Evolutionary conservation across 2,888 invertebrate genomes (phyloP).

Genomic region (Rutpela maculata): DNA sequence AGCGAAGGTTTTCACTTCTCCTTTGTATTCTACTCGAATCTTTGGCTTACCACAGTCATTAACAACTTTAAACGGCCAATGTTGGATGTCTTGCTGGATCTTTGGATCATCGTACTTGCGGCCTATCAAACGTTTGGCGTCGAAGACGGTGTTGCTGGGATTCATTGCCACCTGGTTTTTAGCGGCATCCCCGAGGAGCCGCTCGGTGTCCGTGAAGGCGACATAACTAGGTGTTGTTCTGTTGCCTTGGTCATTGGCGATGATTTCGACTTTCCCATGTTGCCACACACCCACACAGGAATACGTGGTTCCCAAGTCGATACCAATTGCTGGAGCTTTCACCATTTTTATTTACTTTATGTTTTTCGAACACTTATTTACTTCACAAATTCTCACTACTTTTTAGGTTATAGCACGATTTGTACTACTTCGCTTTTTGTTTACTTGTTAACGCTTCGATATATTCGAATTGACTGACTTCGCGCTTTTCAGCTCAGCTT

Average conservation of each 20-base stretch:
- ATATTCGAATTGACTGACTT: constrained; percentile 15
- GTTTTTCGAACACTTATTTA: not conserved
- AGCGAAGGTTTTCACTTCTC: constrained; percentile 79
- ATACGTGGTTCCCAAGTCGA: constrained; percentile 92
- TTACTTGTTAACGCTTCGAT: not conserved
- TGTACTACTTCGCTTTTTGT: not conserved
- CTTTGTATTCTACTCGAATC: constrained; percentile 81
- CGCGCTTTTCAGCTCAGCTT: not conserved
- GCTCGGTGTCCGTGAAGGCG: constrained; percentile 83
- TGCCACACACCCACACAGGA: constrained; percentile 90
- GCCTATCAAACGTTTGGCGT: constrained; percentile 87
- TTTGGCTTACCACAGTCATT: constrained; percentile 81
- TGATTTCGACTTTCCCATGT: constrained; percentile 89
- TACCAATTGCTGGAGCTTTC: constrained; percentile 81
- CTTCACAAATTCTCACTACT: constrained; percentile 1
- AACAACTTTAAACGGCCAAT: constrained; percentile 88
- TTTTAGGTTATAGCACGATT: not conserved
- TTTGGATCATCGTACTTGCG: constrained; percentile 84
- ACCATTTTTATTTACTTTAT: constrained; percentile 62
- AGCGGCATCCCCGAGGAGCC: constrained; percentile 82
- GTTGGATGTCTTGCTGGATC: constrained; percentile 87
- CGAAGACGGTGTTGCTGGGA: constrained; percentile 83
- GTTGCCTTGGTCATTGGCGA: constrained; percentile 91
- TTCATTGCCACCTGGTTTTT: constrained; percentile 85
- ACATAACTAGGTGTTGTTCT: constrained; percentile 89